phyloP scores from a whole-genome alignment of 1,140 invertebrate genomes.

The Drosophila melanica region DNA sequence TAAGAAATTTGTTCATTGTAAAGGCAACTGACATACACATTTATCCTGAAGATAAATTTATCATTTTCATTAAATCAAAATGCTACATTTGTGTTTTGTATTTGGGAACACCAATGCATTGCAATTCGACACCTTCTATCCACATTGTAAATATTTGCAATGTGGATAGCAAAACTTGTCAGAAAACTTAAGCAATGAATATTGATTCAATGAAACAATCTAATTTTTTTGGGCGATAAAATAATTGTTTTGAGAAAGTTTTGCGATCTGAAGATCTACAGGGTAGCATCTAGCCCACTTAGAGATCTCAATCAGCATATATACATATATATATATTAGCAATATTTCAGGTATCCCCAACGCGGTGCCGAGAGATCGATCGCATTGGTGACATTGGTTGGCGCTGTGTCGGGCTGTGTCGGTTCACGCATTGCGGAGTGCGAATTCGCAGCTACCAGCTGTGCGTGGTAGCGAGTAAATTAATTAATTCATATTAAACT shows the following conservation, averaged over 20 bases:
- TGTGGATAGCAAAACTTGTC: not conserved
- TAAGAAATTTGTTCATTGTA: too few relatives aligned
- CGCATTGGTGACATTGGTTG: constrained; percentile 4
- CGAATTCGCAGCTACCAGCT: constrained; percentile 28
- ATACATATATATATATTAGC: too few relatives aligned
- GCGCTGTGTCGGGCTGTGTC: constrained; percentile 23
- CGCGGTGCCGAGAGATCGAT: not conserved
- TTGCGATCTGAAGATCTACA: too few relatives aligned
- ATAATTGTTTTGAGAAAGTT: too few relatives aligned
- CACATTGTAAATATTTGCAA: not conserved
- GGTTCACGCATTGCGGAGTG: constrained; percentile 61
- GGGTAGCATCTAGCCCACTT: too few relatives aligned
- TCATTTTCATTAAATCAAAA: not conserved
- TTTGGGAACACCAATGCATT: not conserved
- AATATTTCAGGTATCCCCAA: not conserved
- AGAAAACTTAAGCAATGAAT: too few relatives aligned
- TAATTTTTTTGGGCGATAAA: too few relatives aligned
- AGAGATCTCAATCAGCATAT: too few relatives aligned
- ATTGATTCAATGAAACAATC: too few relatives aligned
- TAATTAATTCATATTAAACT: constrained; percentile 67
- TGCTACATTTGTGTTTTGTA: not conserved
- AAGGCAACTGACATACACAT: too few relatives aligned
- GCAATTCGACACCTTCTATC: not conserved
- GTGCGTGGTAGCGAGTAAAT: constrained; percentile 42
- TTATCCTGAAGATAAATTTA: too few relatives aligned